Conservation (phyloP, 2,888 invertebrate species). For the Molanna angustata region DNA sequence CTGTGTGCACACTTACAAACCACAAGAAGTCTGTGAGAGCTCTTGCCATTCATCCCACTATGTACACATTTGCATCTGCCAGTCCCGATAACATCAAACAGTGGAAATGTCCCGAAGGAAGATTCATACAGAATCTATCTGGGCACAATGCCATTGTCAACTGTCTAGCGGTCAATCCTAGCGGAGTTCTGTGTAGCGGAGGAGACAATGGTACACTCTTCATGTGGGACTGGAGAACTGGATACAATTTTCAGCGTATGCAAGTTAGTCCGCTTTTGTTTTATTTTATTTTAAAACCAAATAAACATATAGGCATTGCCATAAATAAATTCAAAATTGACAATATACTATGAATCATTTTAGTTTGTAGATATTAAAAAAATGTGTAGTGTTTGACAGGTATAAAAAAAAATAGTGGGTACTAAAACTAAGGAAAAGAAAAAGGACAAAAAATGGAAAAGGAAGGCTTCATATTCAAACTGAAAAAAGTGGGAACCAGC, state of each 20-base stretch:
- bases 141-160: conserved; percentile 98
- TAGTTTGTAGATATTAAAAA: too few relatives aligned
- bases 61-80: conserved; percentile 95
- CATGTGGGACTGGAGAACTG: conserved; percentile 99
- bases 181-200: conserved; percentile 95
- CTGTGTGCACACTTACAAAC: conserved; percentile 92
- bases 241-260: conserved; percentile 95
- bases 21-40: conserved; percentile 95
- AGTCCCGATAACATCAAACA: conserved; percentile 99
- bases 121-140: conserved; percentile 93
- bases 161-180: conserved; percentile 91
- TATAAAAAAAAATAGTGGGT: too few relatives aligned
- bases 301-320: too few relatives aligned
- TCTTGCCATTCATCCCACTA: conserved; percentile 71
- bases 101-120: conserved; percentile 98
- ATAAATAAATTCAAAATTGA: too few relatives aligned
- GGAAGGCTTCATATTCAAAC: too few relatives aligned
- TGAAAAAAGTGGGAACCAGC: too few relatives aligned
- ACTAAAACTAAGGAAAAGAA: too few relatives aligned
- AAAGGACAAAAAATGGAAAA: too few relatives aligned
- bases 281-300: neutral
- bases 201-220: conserved; percentile 97
- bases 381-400: too few relatives aligned
- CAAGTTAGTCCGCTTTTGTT: conserved; percentile 50
- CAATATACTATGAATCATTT: too few relatives aligned